These are phyloP conservation scores for Synchiropus splendidus DNA, from an alignment of 2,113 vertebrate genomes.

Conservation along the genomic window DNA sequence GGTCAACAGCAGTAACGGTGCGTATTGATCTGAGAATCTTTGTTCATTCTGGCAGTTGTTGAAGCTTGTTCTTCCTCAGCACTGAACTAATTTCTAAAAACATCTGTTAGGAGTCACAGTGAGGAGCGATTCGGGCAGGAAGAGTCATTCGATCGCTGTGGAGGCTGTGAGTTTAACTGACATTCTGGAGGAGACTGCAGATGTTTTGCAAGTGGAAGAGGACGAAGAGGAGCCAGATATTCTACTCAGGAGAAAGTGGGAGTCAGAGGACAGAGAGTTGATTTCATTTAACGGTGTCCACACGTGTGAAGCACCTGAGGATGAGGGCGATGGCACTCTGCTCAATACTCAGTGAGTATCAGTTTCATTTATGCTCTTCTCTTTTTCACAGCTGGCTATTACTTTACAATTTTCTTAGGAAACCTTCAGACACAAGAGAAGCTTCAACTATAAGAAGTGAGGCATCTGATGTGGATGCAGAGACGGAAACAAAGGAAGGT, in stretches of 20 bases:
- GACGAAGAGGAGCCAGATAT: slow-evolving; percentile 18
- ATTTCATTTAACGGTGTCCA: slow-evolving; percentile 5
- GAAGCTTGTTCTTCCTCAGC: slow-evolving; percentile 1
- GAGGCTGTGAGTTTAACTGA: slow-evolving; percentile 11
- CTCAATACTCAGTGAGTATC: slow-evolving; percentile 42
- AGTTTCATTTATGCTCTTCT: too few species aligned
- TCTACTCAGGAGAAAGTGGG: slow-evolving; percentile 18
- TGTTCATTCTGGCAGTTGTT: too few species aligned
- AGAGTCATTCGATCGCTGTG: neutral
- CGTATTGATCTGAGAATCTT: slow-evolving; percentile 5
- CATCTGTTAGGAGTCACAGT: slow-evolving; percentile 9
- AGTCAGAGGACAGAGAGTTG: slow-evolving; percentile 16
- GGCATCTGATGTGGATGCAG: too few species aligned
- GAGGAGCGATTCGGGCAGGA: slow-evolving; percentile 10
- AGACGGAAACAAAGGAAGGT: too few species aligned
- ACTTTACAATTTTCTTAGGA: too few species aligned
- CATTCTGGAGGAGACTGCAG: neutral
- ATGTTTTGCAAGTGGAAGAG: slow-evolving; percentile 24
- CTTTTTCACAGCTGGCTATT: too few species aligned
- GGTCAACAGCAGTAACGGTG: slow-evolving; percentile 16
- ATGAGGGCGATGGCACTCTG: neutral
- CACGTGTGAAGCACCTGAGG: slow-evolving; percentile 6
- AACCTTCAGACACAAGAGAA: too few species aligned
- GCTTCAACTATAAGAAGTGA: too few species aligned
- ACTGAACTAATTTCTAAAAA: neutral